phyloP scores from a whole-genome alignment of 2,888 invertebrate species.

The Diaperis boleti region DNA sequence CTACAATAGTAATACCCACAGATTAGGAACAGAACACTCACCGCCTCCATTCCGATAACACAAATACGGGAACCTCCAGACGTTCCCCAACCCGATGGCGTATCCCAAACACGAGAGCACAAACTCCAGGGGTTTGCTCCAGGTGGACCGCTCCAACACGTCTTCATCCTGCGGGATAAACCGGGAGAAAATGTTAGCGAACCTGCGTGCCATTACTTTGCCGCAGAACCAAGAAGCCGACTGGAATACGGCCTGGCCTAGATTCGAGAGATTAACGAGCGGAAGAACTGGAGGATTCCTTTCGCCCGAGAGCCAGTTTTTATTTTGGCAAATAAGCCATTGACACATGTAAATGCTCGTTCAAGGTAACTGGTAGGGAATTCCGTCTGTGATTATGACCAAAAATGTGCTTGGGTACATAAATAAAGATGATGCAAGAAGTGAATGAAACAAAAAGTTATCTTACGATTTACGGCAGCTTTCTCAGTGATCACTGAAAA shows the following conservation, averaged over 20 bases:
- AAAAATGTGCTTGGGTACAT: no score
- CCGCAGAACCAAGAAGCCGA: background rate
- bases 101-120: slow-evolving; percentile 82
- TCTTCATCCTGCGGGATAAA: slow-evolving; percentile 10
- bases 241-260: background rate
- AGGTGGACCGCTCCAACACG: slow-evolving; percentile 67
- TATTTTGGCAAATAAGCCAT: background rate
- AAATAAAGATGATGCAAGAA: no score
- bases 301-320: no score
- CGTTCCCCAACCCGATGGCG: slow-evolving; percentile 83
- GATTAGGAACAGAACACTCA: slow-evolving; percentile 63
- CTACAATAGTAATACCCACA: no score
- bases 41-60: slow-evolving; percentile 85
- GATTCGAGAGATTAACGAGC: background rate
- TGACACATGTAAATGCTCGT: no score
- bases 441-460: no score
- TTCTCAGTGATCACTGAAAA: no score
- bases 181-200: background rate
- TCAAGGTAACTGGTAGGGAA: no score
- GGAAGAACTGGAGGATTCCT: background rate
- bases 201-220: background rate
- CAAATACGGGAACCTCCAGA: slow-evolving; percentile 84
- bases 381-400: no score
- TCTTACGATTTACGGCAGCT: no score
- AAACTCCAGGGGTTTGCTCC: slow-evolving; percentile 78